Evolutionary conservation across 2,797 vertebrate genomes (phyloP), one percentile per base, ranked within the genome.

Genomic region (Coccyzus lansbergi): DNA sequence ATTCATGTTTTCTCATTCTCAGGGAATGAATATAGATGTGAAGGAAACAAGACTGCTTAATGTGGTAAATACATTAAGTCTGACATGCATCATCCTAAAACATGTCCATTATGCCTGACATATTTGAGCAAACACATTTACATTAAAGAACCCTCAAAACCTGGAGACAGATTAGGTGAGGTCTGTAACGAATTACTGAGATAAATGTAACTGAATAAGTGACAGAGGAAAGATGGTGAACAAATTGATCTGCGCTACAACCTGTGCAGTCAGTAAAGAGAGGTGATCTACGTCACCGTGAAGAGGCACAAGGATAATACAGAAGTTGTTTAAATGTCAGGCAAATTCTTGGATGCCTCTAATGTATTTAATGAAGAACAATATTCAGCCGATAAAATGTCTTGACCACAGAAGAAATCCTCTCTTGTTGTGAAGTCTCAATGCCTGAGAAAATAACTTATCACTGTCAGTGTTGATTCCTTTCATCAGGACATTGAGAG

Each of bases 381-480:
- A 36, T 82, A 76, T 85, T 83, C 42, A 63, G 42, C 38, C 56
- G 91, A 68, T 85, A 75, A 24, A 62, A 63, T 88, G 62, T 79
- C 92, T 95, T 71, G 75, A 67, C 78, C 53, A 25, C 46, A 65
- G 42, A 91, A 88, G 70, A 95, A 95, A 92, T 87, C 64, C 26
- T 92, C 26, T 59, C 56, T 87, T 90, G 83, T 92, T 74, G 69
- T 19, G 76, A 94, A 96, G 87, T 34, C 74, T 86, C 85, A 75
- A 19, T 69, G 55, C 49, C 82, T 90, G 63, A 96, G 77, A 96
- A 97, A 96, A 92, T 83, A 96, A 91, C 92, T 96, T 94, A 90
- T 81, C 94, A 89, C 64, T 94, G 94, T 96, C 96, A 93, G 67
- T 94, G 89, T 96, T 95, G 91, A 96, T 97, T 97, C 93, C 90